phyloP scores from a whole-genome alignment of 30 jellyfish, hydroid and myxozoan species.

The Chrysaora quinquecirrha region DNA sequence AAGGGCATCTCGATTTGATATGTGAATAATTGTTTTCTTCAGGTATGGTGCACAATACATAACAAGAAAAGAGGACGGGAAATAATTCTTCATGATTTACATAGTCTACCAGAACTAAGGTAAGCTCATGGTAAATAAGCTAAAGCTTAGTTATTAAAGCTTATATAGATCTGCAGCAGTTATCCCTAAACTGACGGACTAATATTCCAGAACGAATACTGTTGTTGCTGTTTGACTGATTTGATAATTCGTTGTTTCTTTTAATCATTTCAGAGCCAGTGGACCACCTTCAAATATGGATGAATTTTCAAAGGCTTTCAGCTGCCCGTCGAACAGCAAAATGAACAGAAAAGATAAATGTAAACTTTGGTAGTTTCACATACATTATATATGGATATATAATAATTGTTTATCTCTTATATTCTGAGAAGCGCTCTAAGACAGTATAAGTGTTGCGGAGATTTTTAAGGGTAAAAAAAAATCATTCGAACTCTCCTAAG shows the following conservation, averaged over 20 bases:
- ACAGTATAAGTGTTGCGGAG: no score
- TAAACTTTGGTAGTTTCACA: conserved; percentile 44
- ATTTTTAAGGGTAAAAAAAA: no score
- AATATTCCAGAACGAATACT: no score
- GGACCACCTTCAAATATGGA: conserved; percentile 60
- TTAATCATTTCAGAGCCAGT: conserved; percentile 38
- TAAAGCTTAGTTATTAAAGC: neutral
- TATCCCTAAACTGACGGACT: no score
- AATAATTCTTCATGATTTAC: conserved; percentile 15
- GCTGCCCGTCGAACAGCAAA: conserved; percentile 56
- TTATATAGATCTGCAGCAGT: no score
- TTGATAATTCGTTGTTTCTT: no score
- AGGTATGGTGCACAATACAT: conserved; percentile 54
- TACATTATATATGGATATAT: no score
- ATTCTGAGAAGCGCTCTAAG: no score
- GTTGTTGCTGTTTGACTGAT: no score
- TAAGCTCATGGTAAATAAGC: neutral
- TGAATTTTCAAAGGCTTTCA: conserved; percentile 59
- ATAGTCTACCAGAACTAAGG: conserved; percentile 52
- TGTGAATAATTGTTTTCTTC: neutral
- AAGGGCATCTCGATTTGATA: neutral
- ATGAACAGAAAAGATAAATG: conserved; percentile 59
- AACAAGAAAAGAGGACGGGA: conserved; percentile 47
- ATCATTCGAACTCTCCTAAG: no score
- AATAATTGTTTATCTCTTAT: no score